A percentile compares a stretch with the other conserved stretches of the same genome.
These are phyloP conservation scores for Conchocele bisecta DNA, from an alignment of 2,888 invertebrate genomes.

Conservation along the genomic window DNA sequence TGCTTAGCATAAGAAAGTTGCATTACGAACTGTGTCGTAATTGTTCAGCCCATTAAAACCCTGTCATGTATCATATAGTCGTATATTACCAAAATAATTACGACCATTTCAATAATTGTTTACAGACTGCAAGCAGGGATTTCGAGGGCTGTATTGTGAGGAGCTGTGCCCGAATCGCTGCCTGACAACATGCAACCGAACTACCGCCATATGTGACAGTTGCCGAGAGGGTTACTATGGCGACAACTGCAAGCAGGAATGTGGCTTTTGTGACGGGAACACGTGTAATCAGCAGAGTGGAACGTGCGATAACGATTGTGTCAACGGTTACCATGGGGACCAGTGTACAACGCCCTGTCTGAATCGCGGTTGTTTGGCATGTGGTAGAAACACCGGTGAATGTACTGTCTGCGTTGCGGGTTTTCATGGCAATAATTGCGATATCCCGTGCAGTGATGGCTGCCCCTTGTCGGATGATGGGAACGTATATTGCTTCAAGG, in stretches of 20 bases:
- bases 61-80: too few relatives aligned
- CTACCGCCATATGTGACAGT: slow-evolving; percentile 24
- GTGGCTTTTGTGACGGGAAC: slow-evolving; percentile 24
- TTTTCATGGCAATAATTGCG: slow-evolving; percentile 22
- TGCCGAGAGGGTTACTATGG: slow-evolving; percentile 38
- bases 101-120: too few relatives aligned
- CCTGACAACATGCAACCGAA: slow-evolving; percentile 23
- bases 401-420: slow-evolving; percentile 35
- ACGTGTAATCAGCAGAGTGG: slow-evolving; percentile 37
- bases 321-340: slow-evolving; percentile 28
- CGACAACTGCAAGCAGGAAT: slow-evolving; percentile 15
- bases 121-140: slow-evolving; percentile 23
- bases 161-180: slow-evolving; percentile 24
- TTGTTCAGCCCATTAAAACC: too few relatives aligned
- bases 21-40: too few relatives aligned
- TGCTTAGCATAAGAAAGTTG: too few relatives aligned
- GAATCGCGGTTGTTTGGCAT: slow-evolving; percentile 26
- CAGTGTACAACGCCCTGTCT: slow-evolving; percentile 34
- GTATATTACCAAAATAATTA: too few relatives aligned
- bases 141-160: slow-evolving; percentile 18
- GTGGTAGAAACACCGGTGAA: slow-evolving; percentile 20
- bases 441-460: slow-evolving; percentile 25
- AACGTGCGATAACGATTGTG: slow-evolving; percentile 26
- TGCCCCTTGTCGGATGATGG: slow-evolving; percentile 21
- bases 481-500: slow-evolving; percentile 27